Evolutionary conservation across 2,888 invertebrate species (phyloP), one percentile per base, ranked within the genome.

Genomic region (Drosophila atroscutellata): DNA sequence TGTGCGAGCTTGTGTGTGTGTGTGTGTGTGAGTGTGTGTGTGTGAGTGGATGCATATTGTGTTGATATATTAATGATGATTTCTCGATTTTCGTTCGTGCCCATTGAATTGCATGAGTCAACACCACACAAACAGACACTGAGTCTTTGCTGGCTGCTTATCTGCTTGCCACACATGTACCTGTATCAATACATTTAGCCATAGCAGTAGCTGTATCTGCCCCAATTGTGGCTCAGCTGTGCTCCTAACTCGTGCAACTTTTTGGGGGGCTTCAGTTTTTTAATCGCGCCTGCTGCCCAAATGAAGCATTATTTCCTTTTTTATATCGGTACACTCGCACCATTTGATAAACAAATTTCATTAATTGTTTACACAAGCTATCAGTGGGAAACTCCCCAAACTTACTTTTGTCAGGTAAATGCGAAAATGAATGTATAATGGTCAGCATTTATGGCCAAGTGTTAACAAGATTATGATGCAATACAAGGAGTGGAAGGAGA

Each of bases 1-100:
- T 49, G 30, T 37, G 15, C 32, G 32, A 32, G 32, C 32, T 32
- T 60, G n/a, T 47, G 20, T 42, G n/a, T 34, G 45, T 62, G 28
- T 59, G 15, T 56, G 30, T 13, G 15, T 60, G n/a, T 7, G 28
- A 7, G 28, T 51, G 20, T 55, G 20, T 39, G 20, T 51, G 24
- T 45, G 20, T 36, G 42, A 57, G 30, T 56, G 84, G 78, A 81
- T 81, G 79, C 79, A 81, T 68, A 77, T 72, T 80, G 87, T 87
- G 85, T 87, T 89, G 85, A 89, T 89, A 87, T 80, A 85, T 85
- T 85, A 85, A 85, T 85, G 85, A 89, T 85, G 85, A 89, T 85
- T 85, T 89, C 85, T 85, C 89, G 85, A 75, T 89, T 87, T 81
- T 65, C 75, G 72, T 84, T 85, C 85, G 87, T 85, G 87, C 84